Percentiles rank a stretch among this genome's conserved stretches.
Evolutionary conservation across 2,888 invertebrate genomes (phyloP).

Genomic region (Acronicta psi): DNA sequence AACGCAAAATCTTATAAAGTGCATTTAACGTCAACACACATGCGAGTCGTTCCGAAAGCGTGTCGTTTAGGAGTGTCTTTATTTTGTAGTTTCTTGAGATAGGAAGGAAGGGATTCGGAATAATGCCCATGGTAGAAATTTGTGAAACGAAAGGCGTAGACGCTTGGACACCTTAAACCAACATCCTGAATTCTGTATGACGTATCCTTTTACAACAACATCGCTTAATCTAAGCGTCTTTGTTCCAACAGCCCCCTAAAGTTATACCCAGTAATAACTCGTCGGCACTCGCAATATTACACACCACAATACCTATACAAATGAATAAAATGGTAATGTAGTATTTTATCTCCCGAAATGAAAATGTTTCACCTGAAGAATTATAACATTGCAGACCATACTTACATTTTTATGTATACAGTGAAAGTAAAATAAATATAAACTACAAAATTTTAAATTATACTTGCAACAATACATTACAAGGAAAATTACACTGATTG

Average conservation of each 20-base stretch:
- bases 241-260: conserved; percentile 64
- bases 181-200: conserved; percentile 52
- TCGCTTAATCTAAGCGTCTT: conserved; percentile 71
- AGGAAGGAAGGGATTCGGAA: conserved; percentile 66
- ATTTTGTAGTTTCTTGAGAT: conserved; percentile 68
- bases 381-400: conserved; percentile 41
- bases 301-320: conserved; percentile 63
- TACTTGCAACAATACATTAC: conserved; percentile 18
- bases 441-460: conserved; percentile 62
- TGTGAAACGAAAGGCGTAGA: conserved; percentile 54
- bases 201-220: conserved; percentile 64
- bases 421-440: conserved; percentile 47
- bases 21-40: conserved; percentile 84
- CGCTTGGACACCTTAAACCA: conserved; percentile 46
- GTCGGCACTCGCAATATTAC: conserved; percentile 67
- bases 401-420: conserved; percentile 41
- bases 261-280: conserved; percentile 67
- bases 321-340: conserved; percentile 47
- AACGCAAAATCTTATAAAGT: conserved; percentile 84
- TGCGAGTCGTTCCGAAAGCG: conserved; percentile 70
- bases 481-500: conserved; percentile 33
- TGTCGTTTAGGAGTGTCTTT: conserved; percentile 73
- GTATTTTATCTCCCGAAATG: conserved; percentile 46
- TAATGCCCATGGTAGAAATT: conserved; percentile 69
- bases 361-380: conserved; percentile 42